Evolutionary conservation across 2,888 invertebrate genomes (phyloP), one percentile per base, ranked within the genome.

Genomic region (Megalurothrips usitatus): DNA sequence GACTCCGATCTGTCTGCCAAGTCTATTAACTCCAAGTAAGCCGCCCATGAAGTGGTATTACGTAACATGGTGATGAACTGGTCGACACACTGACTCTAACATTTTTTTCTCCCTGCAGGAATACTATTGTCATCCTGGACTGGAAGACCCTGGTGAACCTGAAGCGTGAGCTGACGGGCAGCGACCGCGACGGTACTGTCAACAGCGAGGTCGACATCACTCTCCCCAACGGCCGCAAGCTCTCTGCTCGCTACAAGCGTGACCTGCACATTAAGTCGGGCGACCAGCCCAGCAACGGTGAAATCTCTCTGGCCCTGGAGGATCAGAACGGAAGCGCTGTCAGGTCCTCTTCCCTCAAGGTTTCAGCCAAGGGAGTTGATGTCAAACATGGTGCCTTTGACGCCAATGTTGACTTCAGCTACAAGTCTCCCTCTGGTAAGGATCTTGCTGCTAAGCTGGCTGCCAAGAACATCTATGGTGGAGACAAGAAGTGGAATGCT

Each of bases 21-120:
- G 11, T 87, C 89, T 1, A 78, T 93, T 0, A 91, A 92, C 43
- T 91, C 93, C 0, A 93, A 92, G 91, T 91, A 86, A 87, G 90
- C 87, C 79, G 26, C 58, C 82, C 58, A 80, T 47, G 79, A 80
- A 47, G 34, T 43, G 6, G 34, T 43, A 43, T 43, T 43, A 6
- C 6, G 3, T 43, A 4, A 43, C 6, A 4, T 43, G 6, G 3
- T 43, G 34, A 43, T 43, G 6, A 43, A 43, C 34, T 43, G 34
- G 34, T 6, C 6, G 3, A 4, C 6, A 43, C 2, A 43, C 34
- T 6, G 34, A 43, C 6, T 79, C 11, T 68, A 28, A 81, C 49
- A 49, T 14, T 81, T 78, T 68, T 47, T 49, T 0, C 79, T 81
- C 43, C 47, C n/a, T 58, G 28, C 82, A 88, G 87, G 85, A 92